Percentiles rank a stretch among this genome's conserved stretches.
These are phyloP conservation scores for Halcyon chelicuti DNA, from an alignment of 2,797 vertebrate genomes.

Conservation along the genomic window DNA sequence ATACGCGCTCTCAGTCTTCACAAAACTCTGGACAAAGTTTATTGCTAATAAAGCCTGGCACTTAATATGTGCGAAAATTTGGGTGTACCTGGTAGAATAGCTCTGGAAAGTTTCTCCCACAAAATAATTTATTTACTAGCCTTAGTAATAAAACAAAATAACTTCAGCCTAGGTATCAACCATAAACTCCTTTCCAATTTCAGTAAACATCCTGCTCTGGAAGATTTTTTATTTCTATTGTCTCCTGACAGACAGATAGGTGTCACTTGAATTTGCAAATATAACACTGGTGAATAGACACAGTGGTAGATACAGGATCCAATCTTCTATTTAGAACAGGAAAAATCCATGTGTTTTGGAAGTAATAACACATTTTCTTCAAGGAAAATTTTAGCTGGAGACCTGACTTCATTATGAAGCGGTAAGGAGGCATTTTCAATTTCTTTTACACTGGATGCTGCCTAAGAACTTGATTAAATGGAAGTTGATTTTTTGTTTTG, in stretches of 20 bases:
- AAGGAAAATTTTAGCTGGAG: background rate
- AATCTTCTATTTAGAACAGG: background rate
- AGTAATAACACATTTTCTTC: background rate
- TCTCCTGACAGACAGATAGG: background rate
- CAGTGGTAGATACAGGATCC: background rate
- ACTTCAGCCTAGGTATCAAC: background rate
- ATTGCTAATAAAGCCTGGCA: background rate
- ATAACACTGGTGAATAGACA: background rate
- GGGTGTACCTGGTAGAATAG: background rate
- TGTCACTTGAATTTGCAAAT: background rate
- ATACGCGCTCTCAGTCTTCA: background rate
- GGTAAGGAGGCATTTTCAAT: background rate
- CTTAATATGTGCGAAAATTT: background rate
- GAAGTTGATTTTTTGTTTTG: background rate
- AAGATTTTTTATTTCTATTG: background rate
- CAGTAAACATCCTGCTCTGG: background rate
- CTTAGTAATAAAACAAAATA: background rate
- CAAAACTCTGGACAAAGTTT: background rate
- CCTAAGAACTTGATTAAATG: background rate
- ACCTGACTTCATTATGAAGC: background rate
- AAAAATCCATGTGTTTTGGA: background rate
- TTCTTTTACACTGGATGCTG: background rate
- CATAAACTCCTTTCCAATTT: background rate
- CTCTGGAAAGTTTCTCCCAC: background rate
- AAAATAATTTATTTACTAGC: background rate